Percentiles rank a stretch among this genome's conserved stretches.
Evolutionary conservation across 2,888 invertebrate species (phyloP).

Genomic region (Lymantria dispar): DNA sequence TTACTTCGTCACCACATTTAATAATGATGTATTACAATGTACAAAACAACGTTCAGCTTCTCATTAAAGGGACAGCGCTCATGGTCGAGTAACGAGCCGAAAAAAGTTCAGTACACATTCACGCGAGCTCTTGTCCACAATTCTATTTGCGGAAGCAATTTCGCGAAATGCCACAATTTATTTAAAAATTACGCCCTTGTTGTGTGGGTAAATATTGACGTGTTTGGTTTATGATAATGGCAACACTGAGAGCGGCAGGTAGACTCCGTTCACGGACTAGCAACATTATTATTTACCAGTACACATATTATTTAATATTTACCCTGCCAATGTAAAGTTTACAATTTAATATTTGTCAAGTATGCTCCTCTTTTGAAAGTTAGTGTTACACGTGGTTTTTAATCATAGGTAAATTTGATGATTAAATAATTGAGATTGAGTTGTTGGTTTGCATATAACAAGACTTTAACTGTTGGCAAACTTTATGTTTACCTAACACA

Average conservation of each 20-base stretch:
- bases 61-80: slow-evolving; percentile 49
- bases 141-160: slow-evolving; percentile 80
- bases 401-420: slow-evolving; percentile 76
- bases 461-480: slow-evolving; percentile 19
- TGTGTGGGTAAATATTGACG: slow-evolving; percentile 81
- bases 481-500: not conserved
- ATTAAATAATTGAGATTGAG: slow-evolving; percentile 53
- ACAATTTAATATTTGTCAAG: slow-evolving; percentile 80
- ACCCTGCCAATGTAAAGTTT: slow-evolving; percentile 76
- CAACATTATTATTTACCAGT: slow-evolving; percentile 75
- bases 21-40: slow-evolving; percentile 11
- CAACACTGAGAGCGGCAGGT: slow-evolving; percentile 75
- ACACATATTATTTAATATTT: slow-evolving; percentile 81
- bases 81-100: slow-evolving; percentile 53
- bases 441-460: slow-evolving; percentile 40
- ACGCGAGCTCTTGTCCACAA: slow-evolving; percentile 68
- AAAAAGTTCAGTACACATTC: slow-evolving; percentile 73
- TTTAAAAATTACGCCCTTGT: slow-evolving; percentile 83
- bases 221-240: slow-evolving; percentile 83
- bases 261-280: slow-evolving; percentile 59
- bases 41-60: slow-evolving; percentile 25
- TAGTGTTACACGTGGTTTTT: slow-evolving; percentile 72
- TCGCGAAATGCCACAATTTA: slow-evolving; percentile 82
- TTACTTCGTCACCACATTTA: too few relatives aligned
- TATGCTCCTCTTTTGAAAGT: slow-evolving; percentile 78